Base-by-base conservation (phyloP, 2,113 vertebrate genomes). In the Phalacrocorax pelagicus region DNA sequence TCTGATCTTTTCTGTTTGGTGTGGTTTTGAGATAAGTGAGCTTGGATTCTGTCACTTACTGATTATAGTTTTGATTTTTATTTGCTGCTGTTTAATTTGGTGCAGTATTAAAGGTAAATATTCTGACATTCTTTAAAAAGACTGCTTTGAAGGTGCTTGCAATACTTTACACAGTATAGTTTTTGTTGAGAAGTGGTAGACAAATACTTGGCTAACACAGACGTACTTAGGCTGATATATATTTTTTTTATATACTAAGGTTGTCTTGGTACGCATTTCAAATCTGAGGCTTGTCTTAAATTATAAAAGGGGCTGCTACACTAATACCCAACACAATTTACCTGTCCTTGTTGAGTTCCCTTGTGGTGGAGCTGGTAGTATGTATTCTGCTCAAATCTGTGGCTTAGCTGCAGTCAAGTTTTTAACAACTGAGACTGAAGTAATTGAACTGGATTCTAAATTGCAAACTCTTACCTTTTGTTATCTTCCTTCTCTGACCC, bases 81-180 rank as follows among this genome's bases (percentile, higher is more conserved):
- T 42, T 80, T 95, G 44, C 52, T 77, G 7, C 13, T 75, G 62
- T 72, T 88, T 88, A 51, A 65, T 75, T 61, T 82, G 14, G 8
- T 59, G 29, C 9, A 17, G 5, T 40, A 52, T 30, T 88, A 57
- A 82, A 92, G 27, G 57, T 17, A 66, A 67, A 49, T 83, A 57
- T 27, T 81, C 34, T 81, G 40, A 30, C 16, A 6, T 27, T 63
- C 22, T 36, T 90, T 29, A 22, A 54, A 71, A 38, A 70, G 36
- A 21, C 1, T 19, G 4, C 30, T 63, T 57, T 66, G 19, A 44
- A 49, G 21, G 16, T 89, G 36, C 27, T 70, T 84, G 63, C 72
- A 83, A 22, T 29, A 12, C 32, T 77, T 17, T 54, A 59, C 0
- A 0, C 11, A 44, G 18, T n/a, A 6, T 0, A 86, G 47, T n/a